phyloP scores from a whole-genome alignment of 2,888 invertebrate genomes.

The Tenthredo notha region DNA sequence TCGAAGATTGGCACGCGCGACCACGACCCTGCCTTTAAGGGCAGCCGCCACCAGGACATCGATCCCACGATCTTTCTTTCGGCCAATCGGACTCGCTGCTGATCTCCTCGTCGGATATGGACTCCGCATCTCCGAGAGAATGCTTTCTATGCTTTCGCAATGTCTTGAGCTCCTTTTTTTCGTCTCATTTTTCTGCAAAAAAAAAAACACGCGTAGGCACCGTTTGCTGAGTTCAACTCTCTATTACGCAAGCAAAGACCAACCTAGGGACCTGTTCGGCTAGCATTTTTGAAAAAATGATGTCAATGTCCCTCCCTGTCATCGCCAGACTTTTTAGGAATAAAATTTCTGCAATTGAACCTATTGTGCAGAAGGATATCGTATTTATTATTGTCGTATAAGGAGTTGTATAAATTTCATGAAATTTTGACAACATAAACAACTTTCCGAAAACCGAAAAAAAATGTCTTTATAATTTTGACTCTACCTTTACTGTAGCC shows the following conservation, averaged over 20 bases:
- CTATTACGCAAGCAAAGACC: constrained; percentile 23
- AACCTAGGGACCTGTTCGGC: constrained; percentile 32
- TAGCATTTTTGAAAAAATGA: constrained; percentile 3
- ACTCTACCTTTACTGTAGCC: too few species aligned
- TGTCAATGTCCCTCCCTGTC: neutral
- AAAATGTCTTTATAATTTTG: too few species aligned
- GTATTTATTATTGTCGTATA: neutral
- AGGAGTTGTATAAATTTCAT: too few species aligned
- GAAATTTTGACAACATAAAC: too few species aligned
- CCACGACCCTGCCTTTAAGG: constrained; percentile 62
- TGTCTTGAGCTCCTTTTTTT: constrained; percentile 23
- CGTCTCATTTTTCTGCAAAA: constrained; percentile 37
- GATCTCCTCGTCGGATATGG: constrained; percentile 30
- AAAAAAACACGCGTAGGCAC: constrained; percentile 47
- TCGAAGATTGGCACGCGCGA: constrained; percentile 61
- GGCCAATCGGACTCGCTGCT: constrained; percentile 21
- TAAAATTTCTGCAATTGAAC: neutral
- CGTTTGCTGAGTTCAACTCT: constrained; percentile 48
- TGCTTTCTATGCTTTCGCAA: constrained; percentile 54
- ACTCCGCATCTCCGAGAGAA: constrained; percentile 42
- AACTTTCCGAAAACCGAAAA: too few species aligned
- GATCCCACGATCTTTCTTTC: constrained; percentile 58
- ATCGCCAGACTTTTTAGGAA: neutral
- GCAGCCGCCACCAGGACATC: constrained; percentile 54
- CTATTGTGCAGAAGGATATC: neutral